These are phyloP conservation scores for Pseudochaenichthys georgianus DNA, from an alignment of 2,797 vertebrate genomes.

Conservation along the genomic window DNA sequence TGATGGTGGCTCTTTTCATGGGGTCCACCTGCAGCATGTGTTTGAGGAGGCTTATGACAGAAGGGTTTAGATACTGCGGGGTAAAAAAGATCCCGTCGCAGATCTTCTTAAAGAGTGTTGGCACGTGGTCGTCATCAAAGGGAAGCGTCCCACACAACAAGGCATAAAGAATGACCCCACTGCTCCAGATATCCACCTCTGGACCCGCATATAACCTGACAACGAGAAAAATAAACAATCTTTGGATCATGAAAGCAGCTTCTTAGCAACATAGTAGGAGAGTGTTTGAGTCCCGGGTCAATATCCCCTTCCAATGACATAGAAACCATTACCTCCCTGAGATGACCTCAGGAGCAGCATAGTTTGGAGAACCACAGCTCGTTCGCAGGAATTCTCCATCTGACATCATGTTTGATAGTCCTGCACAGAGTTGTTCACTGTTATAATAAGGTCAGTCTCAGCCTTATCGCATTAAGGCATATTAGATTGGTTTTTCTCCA, in stretches of 20 bases:
- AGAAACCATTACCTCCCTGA: constrained; percentile 92
- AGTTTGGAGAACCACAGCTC: constrained; percentile 99
- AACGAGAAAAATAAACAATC: neutral
- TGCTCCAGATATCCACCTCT: constrained; percentile 99
- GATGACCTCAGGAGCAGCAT: constrained; percentile 99
- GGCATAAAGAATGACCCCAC: constrained; percentile 98
- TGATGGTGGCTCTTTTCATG: constrained; percentile 99
- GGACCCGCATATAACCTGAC: constrained; percentile 96
- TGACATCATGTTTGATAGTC: constrained; percentile 99
- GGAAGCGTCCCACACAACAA: constrained; percentile 96
- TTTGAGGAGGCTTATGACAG: constrained; percentile 94
- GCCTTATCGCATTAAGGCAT: neutral
- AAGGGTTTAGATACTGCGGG: constrained; percentile 95
- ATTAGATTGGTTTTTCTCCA: neutral
- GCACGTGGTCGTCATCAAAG: constrained; percentile 98
- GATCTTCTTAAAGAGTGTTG: constrained; percentile 99
- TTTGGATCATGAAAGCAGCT: neutral
- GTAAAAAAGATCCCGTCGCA: constrained; percentile 99
- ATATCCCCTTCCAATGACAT: neutral
- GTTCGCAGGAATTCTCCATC: constrained; percentile 99
- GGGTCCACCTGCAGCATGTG: constrained; percentile 99
- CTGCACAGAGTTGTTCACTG: constrained; percentile 75
- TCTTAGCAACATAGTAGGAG: neutral
- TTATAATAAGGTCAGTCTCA: neutral
- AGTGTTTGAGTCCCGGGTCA: neutral